Evolutionary conservation across 2,113 vertebrate species (phyloP).

Genomic region (Carollia perspicillata): DNA sequence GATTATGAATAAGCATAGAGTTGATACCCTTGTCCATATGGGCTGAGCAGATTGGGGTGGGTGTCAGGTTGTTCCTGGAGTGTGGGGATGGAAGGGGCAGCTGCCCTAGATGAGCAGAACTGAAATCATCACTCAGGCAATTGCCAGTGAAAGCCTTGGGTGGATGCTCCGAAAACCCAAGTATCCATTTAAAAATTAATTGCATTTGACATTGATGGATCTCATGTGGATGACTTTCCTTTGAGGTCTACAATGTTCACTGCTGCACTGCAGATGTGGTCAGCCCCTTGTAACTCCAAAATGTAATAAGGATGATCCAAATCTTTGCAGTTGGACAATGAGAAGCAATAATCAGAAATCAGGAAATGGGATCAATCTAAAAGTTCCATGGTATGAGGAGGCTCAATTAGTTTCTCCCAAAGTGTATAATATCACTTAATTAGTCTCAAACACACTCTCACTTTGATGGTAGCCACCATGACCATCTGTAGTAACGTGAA

Average conservation of each 20-base stretch:
- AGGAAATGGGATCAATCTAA: not conserved
- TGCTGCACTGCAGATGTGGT: slow-evolving; percentile 72
- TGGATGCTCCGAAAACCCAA: slow-evolving; percentile 29
- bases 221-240: slow-evolving; percentile 56
- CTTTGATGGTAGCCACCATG: not conserved
- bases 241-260: slow-evolving; percentile 51
- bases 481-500: not conserved
- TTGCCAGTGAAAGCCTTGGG: slow-evolving; percentile 46
- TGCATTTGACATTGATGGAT: slow-evolving; percentile 53
- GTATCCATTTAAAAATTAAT: slow-evolving; percentile 56
- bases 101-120: slow-evolving; percentile 23
- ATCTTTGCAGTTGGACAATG: not conserved
- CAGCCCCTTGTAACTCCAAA: not conserved
- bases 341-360: slow-evolving; percentile 19
- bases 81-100: not conserved
- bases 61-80: not conserved
- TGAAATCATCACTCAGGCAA: slow-evolving; percentile 62
- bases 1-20: not conserved
- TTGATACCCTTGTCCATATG: not conserved
- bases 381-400: not conserved
- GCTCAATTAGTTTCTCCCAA: not conserved
- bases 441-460: not conserved
- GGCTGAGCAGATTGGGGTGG: not conserved
- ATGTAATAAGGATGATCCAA: not conserved
- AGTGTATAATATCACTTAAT: not conserved